phyloP scores from a whole-genome alignment of 2,797 vertebrate species.

The Gorsachius magnificus region DNA sequence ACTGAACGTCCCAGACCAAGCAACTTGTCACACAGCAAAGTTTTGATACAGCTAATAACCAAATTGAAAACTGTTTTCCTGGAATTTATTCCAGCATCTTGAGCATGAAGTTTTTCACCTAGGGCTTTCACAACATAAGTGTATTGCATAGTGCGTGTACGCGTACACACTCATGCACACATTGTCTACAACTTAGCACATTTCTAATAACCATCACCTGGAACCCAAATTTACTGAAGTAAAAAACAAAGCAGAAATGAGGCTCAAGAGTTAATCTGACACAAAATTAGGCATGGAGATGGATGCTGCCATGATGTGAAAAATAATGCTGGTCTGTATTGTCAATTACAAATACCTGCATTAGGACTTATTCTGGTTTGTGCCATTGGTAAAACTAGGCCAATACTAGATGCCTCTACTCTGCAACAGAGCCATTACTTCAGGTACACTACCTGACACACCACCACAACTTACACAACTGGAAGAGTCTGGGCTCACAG shows the following conservation, averaged over 20 bases:
- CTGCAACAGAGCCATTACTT: background rate
- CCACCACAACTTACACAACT: background rate
- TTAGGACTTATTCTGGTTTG: background rate
- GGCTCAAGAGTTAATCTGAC: background rate
- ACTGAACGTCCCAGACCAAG: background rate
- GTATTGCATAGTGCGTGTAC: accelerated
- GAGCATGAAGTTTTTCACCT: background rate
- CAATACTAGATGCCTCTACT: background rate
- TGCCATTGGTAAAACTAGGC: background rate
- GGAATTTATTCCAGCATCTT: background rate
- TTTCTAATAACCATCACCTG: background rate
- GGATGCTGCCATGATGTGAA: background rate
- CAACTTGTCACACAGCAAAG: background rate
- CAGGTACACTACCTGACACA: background rate
- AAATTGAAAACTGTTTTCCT: background rate
- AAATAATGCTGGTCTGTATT: background rate
- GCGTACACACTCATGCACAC: background rate
- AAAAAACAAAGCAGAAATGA: background rate
- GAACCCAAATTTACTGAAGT: background rate
- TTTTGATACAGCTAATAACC: background rate
- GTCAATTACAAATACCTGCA: background rate
- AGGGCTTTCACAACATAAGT: background rate
- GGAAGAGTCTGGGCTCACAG: background rate
- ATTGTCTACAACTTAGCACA: background rate
- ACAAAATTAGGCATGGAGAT: background rate